Evolutionary conservation across 1,140 invertebrate genomes (phyloP).

Genomic region (Papilio glaucus): DNA sequence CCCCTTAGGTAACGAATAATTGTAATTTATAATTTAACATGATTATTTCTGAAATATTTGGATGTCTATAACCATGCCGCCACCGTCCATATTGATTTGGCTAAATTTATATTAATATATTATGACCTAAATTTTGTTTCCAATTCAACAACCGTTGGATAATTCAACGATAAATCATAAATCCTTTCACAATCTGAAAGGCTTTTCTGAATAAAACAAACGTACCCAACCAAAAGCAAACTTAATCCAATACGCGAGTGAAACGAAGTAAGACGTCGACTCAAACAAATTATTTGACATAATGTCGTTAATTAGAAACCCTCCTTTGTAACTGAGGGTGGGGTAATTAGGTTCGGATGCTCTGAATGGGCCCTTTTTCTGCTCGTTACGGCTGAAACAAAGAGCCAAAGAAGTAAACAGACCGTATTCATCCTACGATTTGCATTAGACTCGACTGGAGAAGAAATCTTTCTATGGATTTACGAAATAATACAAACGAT

Average conservation of each 20-base stretch:
- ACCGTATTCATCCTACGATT: constrained; percentile 75
- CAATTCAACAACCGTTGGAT: background rate
- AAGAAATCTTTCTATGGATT: constrained; percentile 54
- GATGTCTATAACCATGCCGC: background rate
- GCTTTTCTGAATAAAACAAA: constrained; percentile 74
- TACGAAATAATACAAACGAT: constrained; percentile 26
- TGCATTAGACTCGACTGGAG: constrained; percentile 72
- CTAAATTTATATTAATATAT: background rate
- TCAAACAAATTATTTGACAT: constrained; percentile 83
- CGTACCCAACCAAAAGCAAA: constrained; percentile 68
- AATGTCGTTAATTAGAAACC: constrained; percentile 83
- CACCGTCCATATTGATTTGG: background rate
- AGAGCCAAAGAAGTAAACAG: constrained; percentile 78
- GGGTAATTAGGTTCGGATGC: constrained; percentile 81
- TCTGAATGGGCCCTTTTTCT: constrained; percentile 82
- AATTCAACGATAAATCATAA: constrained; percentile 40
- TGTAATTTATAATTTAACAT: background rate
- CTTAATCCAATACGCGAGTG: constrained; percentile 78
- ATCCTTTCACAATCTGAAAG: constrained; percentile 42
- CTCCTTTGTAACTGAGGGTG: constrained; percentile 73
- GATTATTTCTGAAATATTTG: too few species aligned
- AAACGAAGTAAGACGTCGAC: constrained; percentile 76
- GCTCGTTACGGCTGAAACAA: constrained; percentile 81
- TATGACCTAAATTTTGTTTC: background rate
- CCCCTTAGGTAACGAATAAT: background rate